Evolutionary conservation across 1,140 invertebrate species (phyloP).

Genomic region (Coelopa frigida): DNA sequence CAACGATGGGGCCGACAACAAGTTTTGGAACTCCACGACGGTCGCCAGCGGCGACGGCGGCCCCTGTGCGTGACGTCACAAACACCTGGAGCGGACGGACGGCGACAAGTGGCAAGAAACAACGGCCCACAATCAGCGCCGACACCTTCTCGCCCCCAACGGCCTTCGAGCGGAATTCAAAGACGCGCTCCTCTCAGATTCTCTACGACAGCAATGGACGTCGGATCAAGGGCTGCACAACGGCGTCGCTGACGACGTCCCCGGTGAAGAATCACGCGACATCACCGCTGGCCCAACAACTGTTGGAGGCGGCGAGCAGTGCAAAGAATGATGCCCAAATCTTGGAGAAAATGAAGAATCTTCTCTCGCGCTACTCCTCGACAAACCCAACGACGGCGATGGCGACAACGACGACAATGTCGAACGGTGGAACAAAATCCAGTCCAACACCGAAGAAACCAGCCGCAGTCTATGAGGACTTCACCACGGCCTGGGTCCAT

Average conservation of each 20-base stretch:
- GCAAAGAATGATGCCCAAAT: slow-evolving; percentile 62
- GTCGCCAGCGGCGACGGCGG: slow-evolving; percentile 28
- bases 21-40: slow-evolving; percentile 1
- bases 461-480: slow-evolving; percentile 54
- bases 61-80: slow-evolving; percentile 45
- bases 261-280: slow-evolving; percentile 53
- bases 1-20: slow-evolving; percentile 1
- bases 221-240: slow-evolving; percentile 42
- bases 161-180: slow-evolving; percentile 55
- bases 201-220: slow-evolving; percentile 53
- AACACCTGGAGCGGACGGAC: slow-evolving; percentile 66
- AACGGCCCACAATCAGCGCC: slow-evolving; percentile 36
- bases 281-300: slow-evolving; percentile 59
- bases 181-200: slow-evolving; percentile 56
- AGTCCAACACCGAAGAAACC: no score
- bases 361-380: slow-evolving; percentile 58
- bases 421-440: slow-evolving; percentile 45
- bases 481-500: slow-evolving; percentile 64
- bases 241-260: slow-evolving; percentile 42
- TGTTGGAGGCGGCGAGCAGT: slow-evolving; percentile 59
- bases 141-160: neutral
- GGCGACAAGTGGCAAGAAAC: slow-evolving; percentile 24
- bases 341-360: slow-evolving; percentile 61
- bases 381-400: slow-evolving; percentile 23
- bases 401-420: slow-evolving; percentile 1